Evolutionary conservation across 2,113 vertebrate species (phyloP).

Genomic region (Mesembrinibis cayennensis): DNA sequence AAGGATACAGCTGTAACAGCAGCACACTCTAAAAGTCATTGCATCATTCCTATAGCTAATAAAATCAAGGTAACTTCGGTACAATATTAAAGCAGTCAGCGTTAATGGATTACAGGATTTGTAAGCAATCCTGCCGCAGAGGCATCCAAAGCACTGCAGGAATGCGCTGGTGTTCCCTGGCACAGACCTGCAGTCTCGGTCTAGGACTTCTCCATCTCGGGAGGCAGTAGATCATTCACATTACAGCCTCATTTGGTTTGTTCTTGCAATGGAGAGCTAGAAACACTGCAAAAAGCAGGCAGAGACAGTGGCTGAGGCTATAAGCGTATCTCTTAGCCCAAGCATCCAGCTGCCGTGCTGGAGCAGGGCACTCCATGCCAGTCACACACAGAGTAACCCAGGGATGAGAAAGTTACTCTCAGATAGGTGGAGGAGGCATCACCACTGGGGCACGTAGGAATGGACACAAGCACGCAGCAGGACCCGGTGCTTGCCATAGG

Average conservation of each 20-base stretch:
- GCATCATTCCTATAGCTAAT: not conserved
- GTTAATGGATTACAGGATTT: slow-evolving; percentile 42
- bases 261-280: not conserved
- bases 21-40: not conserved
- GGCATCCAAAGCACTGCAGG: slow-evolving; percentile 37
- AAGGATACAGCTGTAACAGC: not conserved
- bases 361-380: not conserved
- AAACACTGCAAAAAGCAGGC: not conserved
- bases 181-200: accelerated
- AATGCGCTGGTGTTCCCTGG: not conserved
- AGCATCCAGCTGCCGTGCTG: accelerated
- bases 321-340: not conserved
- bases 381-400: not conserved
- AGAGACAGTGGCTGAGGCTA: not conserved
- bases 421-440: not conserved
- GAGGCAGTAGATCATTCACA: not conserved
- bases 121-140: not conserved
- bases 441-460: accelerated
- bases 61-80: not conserved
- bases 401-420: not conserved
- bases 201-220: not conserved
- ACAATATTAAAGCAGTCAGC: not conserved
- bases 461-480: not conserved
- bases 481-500: not conserved
- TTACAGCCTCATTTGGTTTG: not conserved